These are phyloP conservation scores for Drosophila arizonae DNA, from an alignment of 1,140 invertebrate genomes.

Conservation along the genomic window DNA sequence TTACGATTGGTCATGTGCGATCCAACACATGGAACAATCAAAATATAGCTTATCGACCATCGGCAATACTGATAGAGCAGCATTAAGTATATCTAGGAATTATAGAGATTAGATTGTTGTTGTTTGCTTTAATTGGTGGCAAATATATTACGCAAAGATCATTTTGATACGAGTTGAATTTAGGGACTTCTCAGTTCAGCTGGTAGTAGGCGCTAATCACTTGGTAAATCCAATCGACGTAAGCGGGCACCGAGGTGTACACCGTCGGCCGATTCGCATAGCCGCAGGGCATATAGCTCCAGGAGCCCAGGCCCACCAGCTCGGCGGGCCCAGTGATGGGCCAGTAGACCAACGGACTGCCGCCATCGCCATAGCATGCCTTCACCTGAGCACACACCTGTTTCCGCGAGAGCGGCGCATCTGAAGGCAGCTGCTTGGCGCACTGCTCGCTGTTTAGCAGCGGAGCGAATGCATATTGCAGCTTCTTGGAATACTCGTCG, in stretches of 20 bases:
- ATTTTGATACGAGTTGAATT: neutral
- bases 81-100: constrained; percentile 13
- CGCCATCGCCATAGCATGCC: constrained; percentile 88
- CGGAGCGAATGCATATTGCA: constrained; percentile 72
- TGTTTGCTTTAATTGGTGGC: constrained; percentile 39
- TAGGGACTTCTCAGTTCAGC: constrained; percentile 40
- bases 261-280: constrained; percentile 87
- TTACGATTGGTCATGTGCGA: neutral
- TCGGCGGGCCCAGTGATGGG: constrained; percentile 57
- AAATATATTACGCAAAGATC: constrained; percentile 62
- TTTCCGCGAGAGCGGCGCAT: constrained; percentile 59
- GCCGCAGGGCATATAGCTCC: constrained; percentile 89
- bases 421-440: constrained; percentile 52
- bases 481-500: constrained; percentile 71
- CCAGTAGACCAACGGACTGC: constrained; percentile 85
- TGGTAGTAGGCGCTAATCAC: constrained; percentile 73
- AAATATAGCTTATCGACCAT: constrained; percentile 34
- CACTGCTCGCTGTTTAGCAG: constrained; percentile 55
- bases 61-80: constrained; percentile 5
- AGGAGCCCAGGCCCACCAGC: constrained; percentile 88
- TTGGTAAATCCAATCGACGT: constrained; percentile 86
- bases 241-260: constrained; percentile 87
- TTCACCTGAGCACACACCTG: constrained; percentile 86
- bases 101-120: constrained; percentile 33
- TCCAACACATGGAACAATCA: constrained; percentile 16